Percentiles rank a stretch among this genome's conserved stretches.
These are phyloP conservation scores for Drosophila flavopinicola DNA, from an alignment of 2,888 invertebrate species.

Conservation along the genomic window DNA sequence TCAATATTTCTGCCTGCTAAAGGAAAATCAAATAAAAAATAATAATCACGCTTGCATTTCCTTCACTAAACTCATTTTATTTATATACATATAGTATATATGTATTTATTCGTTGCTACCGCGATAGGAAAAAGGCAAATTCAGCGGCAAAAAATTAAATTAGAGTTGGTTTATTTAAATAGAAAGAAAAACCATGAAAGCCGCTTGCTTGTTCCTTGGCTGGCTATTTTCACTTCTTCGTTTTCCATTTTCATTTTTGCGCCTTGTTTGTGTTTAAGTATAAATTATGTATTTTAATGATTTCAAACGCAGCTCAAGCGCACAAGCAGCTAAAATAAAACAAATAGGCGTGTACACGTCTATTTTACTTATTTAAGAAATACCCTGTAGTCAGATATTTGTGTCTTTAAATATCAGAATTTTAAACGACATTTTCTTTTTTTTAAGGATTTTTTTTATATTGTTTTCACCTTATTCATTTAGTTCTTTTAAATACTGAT, in stretches of 20 bases:
- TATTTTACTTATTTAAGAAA: not conserved
- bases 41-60: constrained; percentile 67
- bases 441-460: too few relatives aligned
- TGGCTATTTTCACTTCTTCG: constrained; percentile 4
- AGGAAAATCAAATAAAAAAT: constrained; percentile 36
- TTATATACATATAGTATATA: constrained; percentile 13
- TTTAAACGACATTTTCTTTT: not conserved
- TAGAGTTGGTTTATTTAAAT: constrained; percentile 72
- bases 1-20: constrained; percentile 29
- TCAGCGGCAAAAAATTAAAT: constrained; percentile 73
- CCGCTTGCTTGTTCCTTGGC: constrained; percentile 5
- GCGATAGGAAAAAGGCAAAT: constrained; percentile 42
- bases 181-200: constrained; percentile 35
- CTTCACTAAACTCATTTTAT: constrained; percentile 37
- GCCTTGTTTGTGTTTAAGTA: constrained; percentile 49
- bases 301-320: constrained; percentile 45
- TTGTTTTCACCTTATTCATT: too few relatives aligned
- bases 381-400: not conserved
- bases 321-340: constrained; percentile 13
- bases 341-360: not conserved
- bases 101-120: constrained; percentile 30
- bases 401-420: not conserved
- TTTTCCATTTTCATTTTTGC: constrained; percentile 11
- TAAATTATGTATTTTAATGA: constrained; percentile 66
- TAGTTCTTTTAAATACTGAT: not conserved